Percentiles rank a stretch among this genome's conserved stretches.
phyloP scores from a whole-genome alignment of 2,797 vertebrate species.

The Gymnopithys bicolor region DNA sequence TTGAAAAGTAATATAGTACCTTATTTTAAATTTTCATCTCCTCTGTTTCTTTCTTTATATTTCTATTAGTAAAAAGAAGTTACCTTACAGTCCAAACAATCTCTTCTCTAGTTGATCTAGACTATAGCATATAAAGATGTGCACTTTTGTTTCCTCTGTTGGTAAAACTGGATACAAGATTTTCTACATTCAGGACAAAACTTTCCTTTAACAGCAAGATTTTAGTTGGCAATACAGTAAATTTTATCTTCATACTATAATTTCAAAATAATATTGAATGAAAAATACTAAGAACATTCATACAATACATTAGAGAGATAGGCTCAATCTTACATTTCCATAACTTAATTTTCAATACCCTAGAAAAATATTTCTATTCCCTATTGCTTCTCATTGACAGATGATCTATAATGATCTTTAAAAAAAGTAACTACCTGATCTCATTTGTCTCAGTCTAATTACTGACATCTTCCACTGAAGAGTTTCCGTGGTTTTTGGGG shows the following conservation, averaged over 20 bases:
- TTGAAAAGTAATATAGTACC: background rate
- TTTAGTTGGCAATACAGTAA: background rate
- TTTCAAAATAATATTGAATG: background rate
- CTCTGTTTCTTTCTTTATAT: background rate
- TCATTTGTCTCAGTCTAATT: background rate
- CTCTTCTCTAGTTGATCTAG: background rate
- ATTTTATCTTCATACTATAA: background rate
- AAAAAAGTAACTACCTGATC: background rate
- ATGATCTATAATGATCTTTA: background rate
- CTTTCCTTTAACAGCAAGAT: background rate
- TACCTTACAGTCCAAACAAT: background rate
- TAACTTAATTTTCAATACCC: background rate
- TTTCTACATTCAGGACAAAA: background rate
- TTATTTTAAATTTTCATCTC: background rate
- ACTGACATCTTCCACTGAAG: background rate
- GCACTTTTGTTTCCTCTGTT: background rate
- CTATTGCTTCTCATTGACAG: background rate
- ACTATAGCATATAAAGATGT: background rate
- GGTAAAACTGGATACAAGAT: background rate
- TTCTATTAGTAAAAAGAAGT: background rate
- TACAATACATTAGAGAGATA: background rate
- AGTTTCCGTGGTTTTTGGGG: background rate
- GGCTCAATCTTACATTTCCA: background rate
- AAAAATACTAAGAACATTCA: background rate
- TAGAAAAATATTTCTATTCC: background rate